Percentiles rank a stretch among this genome's conserved stretches.
Conservation (phyloP, 2,113 vertebrate species). For the Pachyramphus minor region DNA sequence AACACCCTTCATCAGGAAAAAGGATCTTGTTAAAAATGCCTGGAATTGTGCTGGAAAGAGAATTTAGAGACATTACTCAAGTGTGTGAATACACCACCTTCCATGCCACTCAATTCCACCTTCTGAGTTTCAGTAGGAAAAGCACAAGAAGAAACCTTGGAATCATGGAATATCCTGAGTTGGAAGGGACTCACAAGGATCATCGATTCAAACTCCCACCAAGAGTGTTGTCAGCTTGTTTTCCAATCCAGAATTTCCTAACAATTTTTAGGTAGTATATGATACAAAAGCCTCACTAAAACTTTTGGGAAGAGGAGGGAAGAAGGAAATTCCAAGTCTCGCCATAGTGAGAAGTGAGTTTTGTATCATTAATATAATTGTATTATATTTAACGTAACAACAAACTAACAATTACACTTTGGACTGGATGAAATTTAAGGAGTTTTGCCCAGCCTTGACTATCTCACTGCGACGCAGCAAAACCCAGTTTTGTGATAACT, state of each 20-base stretch:
- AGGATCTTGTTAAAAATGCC: neutral
- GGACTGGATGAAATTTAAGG: neutral
- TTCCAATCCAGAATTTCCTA: neutral
- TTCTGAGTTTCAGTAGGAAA: neutral
- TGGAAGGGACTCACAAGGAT: neutral
- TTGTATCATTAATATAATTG: neutral
- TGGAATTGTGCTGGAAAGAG: neutral
- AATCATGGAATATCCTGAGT: neutral
- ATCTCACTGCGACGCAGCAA: neutral
- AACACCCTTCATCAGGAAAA: neutral
- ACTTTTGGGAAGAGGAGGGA: neutral
- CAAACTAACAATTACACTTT: neutral
- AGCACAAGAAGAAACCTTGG: neutral
- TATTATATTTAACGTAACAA: neutral
- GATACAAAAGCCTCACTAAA: neutral
- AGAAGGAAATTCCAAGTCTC: neutral
- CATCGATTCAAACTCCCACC: neutral
- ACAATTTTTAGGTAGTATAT: neutral
- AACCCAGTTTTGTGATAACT: neutral
- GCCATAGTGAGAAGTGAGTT: too few relatives aligned
- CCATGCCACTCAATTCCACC: neutral
- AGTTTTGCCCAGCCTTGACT: neutral
- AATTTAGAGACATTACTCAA: neutral
- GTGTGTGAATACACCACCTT: neutral
- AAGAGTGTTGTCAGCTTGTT: neutral